Conservation (phyloP, 2,888 invertebrate genomes). For the Nasonovia ribisnigri region DNA sequence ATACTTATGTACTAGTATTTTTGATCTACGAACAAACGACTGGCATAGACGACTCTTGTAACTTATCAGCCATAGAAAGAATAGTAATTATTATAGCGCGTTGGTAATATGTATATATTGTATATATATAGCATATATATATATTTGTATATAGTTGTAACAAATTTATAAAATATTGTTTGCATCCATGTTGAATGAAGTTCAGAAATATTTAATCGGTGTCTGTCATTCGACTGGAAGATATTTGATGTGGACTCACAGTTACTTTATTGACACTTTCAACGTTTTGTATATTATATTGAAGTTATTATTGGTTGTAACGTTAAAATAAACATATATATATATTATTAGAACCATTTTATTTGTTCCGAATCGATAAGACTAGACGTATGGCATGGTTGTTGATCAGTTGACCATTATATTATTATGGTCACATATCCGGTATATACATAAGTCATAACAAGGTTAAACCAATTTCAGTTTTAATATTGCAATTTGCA, state of each 20-base stretch:
- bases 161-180: background rate
- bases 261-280: background rate
- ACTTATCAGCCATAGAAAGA: background rate
- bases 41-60: background rate
- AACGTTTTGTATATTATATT: background rate
- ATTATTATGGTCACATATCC: background rate
- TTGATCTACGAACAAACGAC: background rate
- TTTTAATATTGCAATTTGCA: background rate
- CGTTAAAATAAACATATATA: background rate
- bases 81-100: background rate
- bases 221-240: background rate
- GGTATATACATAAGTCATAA: background rate
- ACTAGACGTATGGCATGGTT: background rate
- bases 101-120: background rate
- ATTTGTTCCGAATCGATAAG: slow-evolving; percentile 1
- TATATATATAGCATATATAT: no score
- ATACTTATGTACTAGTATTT: no score
- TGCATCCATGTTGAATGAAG: background rate
- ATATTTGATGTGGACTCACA: background rate
- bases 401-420: background rate
- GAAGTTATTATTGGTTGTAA: background rate
- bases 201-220: background rate
- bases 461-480: background rate
- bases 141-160: background rate
- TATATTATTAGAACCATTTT: background rate